A percentile compares a stretch with the other conserved stretches of the same genome.
Evolutionary conservation across 2,113 vertebrate species (phyloP).

Genomic region (Hippocampus zosterae): DNA sequence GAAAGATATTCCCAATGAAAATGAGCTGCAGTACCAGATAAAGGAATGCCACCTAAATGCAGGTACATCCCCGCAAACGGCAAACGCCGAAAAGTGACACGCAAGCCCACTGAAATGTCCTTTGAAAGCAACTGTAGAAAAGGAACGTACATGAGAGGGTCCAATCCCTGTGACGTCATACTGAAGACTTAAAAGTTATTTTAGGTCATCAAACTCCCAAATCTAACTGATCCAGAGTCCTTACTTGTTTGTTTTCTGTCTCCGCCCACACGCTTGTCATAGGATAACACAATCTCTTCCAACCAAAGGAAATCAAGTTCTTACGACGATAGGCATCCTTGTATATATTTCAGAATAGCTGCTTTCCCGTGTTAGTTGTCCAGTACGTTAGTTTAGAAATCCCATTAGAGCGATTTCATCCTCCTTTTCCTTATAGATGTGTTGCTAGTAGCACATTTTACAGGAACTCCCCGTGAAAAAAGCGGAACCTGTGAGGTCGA

Average conservation of each 20-base stretch:
- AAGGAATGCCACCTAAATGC: conserved; percentile 98
- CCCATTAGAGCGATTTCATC: neutral
- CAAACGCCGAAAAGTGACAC: neutral
- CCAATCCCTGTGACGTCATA: neutral
- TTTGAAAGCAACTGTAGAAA: neutral
- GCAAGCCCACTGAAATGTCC: neutral
- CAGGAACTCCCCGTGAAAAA: conserved; percentile 1
- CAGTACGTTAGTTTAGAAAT: neutral
- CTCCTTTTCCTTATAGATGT: neutral
- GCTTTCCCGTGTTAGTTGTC: neutral
- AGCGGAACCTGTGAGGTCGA: neutral
- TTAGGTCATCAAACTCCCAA: neutral
- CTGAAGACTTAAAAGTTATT: too few species aligned
- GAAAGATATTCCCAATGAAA: conserved; percentile 99
- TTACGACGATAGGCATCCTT: conserved; percentile 3
- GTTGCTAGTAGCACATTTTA: conserved; percentile 7
- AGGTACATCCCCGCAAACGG: conserved; percentile 52
- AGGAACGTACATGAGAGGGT: neutral
- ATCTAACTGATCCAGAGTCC: neutral
- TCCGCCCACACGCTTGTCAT: neutral
- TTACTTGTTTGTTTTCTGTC: neutral
- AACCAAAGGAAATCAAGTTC: conserved; percentile 9
- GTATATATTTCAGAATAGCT: neutral
- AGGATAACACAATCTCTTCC: conserved; percentile 7
- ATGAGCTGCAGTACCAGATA: conserved; percentile 98